These are phyloP conservation scores for Aspidiotus rigidus DNA, from an alignment of 2,888 invertebrate species.

Conservation along the genomic window DNA sequence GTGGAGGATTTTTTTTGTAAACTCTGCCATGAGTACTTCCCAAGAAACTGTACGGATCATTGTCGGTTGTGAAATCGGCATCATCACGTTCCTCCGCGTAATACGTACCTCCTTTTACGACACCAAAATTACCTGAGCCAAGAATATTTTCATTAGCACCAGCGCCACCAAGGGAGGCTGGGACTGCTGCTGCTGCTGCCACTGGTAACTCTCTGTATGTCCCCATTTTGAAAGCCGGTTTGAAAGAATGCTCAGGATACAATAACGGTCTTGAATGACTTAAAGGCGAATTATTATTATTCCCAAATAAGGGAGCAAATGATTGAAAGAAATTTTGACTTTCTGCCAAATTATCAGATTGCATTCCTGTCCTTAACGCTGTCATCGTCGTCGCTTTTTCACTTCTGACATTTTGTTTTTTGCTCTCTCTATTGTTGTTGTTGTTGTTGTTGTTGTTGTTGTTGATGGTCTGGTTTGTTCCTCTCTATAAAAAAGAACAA, in stretches of 20 bases:
- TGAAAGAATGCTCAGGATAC: constrained; percentile 54
- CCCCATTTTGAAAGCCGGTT: constrained; percentile 48
- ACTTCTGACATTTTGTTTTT: too few relatives aligned
- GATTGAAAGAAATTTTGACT: constrained; percentile 59
- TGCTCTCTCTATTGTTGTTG: too few relatives aligned
- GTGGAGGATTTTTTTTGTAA: constrained; percentile 49
- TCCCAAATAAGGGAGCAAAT: constrained; percentile 58
- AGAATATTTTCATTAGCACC: constrained; percentile 47
- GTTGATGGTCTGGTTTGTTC: too few relatives aligned
- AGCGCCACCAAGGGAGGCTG: neutral
- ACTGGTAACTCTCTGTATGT: constrained; percentile 39
- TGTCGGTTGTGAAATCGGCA: constrained; percentile 22
- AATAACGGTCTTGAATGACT: constrained; percentile 53
- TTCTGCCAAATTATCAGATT: constrained; percentile 35
- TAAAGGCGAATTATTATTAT: constrained; percentile 51
- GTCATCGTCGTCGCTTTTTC: too few relatives aligned
- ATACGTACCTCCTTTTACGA: constrained; percentile 77
- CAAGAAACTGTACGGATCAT: constrained; percentile 41
- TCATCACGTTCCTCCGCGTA: constrained; percentile 51
- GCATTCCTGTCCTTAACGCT: neutral
- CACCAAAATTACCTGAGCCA: constrained; percentile 78
- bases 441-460: too few relatives aligned
- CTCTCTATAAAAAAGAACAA: too few relatives aligned
- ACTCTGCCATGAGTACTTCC: constrained; percentile 56
- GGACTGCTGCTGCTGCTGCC: constrained; percentile 14